Percentiles rank a stretch among this genome's conserved stretches.
Conservation (phyloP, 2,888 invertebrate genomes). For the Craniophora ligustri region DNA sequence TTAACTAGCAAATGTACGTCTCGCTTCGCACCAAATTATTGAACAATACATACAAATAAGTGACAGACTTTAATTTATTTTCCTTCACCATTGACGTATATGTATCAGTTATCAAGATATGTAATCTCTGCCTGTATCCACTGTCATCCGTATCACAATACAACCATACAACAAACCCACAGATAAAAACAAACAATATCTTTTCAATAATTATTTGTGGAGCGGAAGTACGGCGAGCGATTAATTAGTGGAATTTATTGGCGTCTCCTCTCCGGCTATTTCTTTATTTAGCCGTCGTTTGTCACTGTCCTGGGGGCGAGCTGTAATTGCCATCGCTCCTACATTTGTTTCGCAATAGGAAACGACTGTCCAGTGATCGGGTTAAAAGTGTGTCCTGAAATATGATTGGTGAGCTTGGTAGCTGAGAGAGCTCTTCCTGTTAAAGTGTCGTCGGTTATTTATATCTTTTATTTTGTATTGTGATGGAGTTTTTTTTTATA, state of each 20-base stretch:
- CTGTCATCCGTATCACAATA: neutral
- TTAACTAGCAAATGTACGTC: too few species aligned
- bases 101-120: neutral
- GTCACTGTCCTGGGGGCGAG: constrained; percentile 55
- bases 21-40: too few species aligned
- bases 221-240: constrained; percentile 26
- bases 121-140: neutral
- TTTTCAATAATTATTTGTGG: constrained; percentile 28
- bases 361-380: neutral
- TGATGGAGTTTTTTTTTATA: too few species aligned
- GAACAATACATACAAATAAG: too few species aligned
- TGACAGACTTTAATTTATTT: too few species aligned
- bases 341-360: constrained; percentile 16
- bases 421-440: too few species aligned
- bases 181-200: constrained; percentile 7
- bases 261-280: constrained; percentile 48
- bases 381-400: too few species aligned
- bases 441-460: too few species aligned
- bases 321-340: constrained; percentile 45
- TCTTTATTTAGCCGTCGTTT: constrained; percentile 64
- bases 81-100: neutral
- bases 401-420: too few species aligned
- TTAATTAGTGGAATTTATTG: constrained; percentile 55
- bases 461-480: too few species aligned
- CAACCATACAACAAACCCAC: constrained; percentile 1